Evolutionary conservation across 2,888 invertebrate species (phyloP), one percentile per base, ranked within the genome.

Genomic region (Papilio demoleus): DNA sequence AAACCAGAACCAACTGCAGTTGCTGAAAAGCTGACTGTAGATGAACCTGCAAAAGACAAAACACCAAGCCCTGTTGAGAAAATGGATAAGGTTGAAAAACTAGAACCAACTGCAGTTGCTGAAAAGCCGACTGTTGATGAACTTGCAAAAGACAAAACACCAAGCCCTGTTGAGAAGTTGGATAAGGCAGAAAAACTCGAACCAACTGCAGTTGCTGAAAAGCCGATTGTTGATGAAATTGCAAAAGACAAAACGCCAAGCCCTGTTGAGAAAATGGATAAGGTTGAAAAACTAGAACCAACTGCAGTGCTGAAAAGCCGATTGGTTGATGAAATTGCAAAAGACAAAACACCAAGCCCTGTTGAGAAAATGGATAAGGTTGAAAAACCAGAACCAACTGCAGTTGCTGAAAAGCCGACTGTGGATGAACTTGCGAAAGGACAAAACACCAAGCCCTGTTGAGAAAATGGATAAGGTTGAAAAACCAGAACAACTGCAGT

Each of bases 391-490:
- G 4, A n/a, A 5, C 4, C 40, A 1, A n/a, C 40, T 38, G 38
- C 1, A 38, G 38, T 38, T 2, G 11, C 8, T 12, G 38, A 38
- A 38, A 38, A 38, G 14, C 38, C 12, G 1, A 1, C 12, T 38
- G 4, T 40, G 4, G 40, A 40, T 11, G 14, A 40, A 40, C n/a
- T 40, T 5, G 17, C 4, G 3, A 40, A 47, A 22, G n/a, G 22
- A 22, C 9, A 47, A 45, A 45, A 40, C 40, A n/a, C 40, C 64
- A 36, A 62, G 47, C 14, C 31, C 17, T 56, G 14, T 27, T 24
- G 61, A 72, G 60, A 69, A 68, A 65, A 17, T 66, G 24, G 31
- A 68, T 19, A n/a, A 50, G n/a, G 36, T 34, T 50, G 36, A 50
- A n/a, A 27, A 63, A 36, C 34, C 31, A 3, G 4, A n/a, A 4